Evolutionary conservation across 2,888 invertebrate genomes (phyloP).

Genomic region (Eledone cirrhosa): DNA sequence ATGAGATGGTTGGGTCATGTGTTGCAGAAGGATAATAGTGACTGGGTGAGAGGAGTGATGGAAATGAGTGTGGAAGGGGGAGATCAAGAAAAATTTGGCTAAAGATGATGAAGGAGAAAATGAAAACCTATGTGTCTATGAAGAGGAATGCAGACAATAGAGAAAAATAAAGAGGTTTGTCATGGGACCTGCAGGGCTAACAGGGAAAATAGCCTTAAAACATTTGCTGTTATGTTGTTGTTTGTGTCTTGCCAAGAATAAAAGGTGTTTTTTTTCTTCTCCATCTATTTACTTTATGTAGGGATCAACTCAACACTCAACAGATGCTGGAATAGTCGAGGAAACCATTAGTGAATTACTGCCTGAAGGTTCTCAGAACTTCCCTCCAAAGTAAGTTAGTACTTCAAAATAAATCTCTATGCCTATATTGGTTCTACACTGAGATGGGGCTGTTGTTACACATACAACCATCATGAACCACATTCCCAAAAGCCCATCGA

Average conservation of each 20-base stretch:
- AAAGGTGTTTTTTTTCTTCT: neutral
- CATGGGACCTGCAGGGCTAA: neutral
- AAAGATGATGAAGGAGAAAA: neutral
- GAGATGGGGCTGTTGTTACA: too few species aligned
- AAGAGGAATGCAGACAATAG: neutral
- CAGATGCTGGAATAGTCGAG: neutral
- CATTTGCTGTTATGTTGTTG: neutral
- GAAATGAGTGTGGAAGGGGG: too few species aligned
- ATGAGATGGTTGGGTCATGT: too few species aligned
- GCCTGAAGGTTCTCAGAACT: neutral
- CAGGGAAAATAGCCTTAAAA: neutral
- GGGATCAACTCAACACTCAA: neutral
- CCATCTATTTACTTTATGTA: neutral
- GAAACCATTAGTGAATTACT: constrained; percentile 3
- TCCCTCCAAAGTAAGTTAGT: neutral
- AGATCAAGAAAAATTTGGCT: too few species aligned
- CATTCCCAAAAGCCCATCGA: too few species aligned
- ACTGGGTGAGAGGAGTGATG: too few species aligned
- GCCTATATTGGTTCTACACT: too few species aligned
- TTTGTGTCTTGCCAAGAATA: neutral
- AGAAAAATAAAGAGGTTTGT: constrained; percentile 15
- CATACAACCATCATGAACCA: too few species aligned
- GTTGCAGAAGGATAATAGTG: too few species aligned
- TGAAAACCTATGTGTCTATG: neutral
- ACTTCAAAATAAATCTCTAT: too few species aligned